A percentile compares a stretch with the other conserved stretches of the same genome.
Evolutionary conservation across 2,888 invertebrate species (phyloP).

Genomic region (Hesperia comma): DNA sequence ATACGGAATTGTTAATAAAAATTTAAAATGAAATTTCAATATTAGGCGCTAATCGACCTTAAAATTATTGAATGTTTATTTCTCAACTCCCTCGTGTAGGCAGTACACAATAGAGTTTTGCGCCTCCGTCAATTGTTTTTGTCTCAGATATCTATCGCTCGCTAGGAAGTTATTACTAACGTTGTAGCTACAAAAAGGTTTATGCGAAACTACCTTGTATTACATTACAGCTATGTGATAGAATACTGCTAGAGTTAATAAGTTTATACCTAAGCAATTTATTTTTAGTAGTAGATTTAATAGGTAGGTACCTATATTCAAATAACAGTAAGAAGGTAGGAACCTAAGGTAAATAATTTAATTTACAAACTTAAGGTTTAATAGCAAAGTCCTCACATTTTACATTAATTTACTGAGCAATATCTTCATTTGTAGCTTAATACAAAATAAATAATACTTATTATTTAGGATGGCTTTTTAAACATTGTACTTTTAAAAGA

Average conservation of each 20-base stretch:
- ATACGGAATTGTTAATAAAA: not conserved
- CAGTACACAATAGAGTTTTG: constrained; percentile 38
- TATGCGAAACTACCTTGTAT: constrained; percentile 10
- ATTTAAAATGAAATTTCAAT: constrained; percentile 24
- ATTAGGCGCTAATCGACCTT: constrained; percentile 37
- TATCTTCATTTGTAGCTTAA: no score
- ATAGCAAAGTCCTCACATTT: no score
- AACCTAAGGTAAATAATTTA: no score
- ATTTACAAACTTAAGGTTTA: no score
- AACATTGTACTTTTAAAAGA: no score
- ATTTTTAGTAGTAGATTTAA: not conserved
- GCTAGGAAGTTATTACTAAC: constrained; percentile 38
- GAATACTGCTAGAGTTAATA: not conserved
- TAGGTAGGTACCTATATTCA: no score
- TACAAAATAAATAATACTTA: no score
- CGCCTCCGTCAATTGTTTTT: constrained; percentile 36
- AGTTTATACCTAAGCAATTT: not conserved
- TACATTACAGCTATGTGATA: not conserved
- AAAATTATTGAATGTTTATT: constrained; percentile 35
- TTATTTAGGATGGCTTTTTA: no score
- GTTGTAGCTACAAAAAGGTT: constrained; percentile 16
- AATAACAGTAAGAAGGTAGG: no score
- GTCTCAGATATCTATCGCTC: constrained; percentile 28
- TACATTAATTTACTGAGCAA: no score
- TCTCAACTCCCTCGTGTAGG: constrained; percentile 37